A percentile compares a stretch with the other conserved stretches of the same genome.
Conservation (phyloP, 2,113 vertebrate species). For the Oncorhynchus keta region DNA sequence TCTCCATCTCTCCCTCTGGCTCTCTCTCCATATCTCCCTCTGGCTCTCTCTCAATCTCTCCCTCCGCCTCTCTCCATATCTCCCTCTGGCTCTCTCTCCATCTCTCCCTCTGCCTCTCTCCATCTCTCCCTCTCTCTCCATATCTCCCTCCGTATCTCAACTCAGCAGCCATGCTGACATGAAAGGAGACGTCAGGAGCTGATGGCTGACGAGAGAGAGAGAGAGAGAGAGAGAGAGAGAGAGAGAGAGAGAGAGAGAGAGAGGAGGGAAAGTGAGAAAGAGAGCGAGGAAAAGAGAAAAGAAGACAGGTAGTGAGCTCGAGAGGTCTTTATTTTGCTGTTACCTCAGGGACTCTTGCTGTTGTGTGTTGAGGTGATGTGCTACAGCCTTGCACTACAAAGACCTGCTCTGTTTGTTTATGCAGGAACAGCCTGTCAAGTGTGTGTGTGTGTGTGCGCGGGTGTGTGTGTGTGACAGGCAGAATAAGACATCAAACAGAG, state of each 20-base stretch:
- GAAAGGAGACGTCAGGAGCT: conserved; percentile 99
- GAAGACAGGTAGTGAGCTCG: too few relatives aligned
- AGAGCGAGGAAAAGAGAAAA: too few relatives aligned
- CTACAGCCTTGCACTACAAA: conserved; percentile 65
- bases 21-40: not conserved
- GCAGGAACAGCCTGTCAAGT: conserved; percentile 54
- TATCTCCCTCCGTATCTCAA: conserved; percentile 51
- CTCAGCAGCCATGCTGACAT: conserved; percentile 87
- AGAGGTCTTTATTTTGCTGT: conserved; percentile 77
- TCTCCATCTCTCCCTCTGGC: too few relatives aligned
- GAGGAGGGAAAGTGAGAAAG: too few relatives aligned
- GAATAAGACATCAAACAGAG: conserved; percentile 37
- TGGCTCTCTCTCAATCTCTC: conserved; percentile 44
- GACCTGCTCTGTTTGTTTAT: conserved; percentile 73
- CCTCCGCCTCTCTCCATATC: too few relatives aligned
- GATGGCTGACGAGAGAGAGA: conserved; percentile 92
- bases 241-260: not conserved
- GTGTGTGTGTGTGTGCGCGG: not conserved
- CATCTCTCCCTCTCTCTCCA: conserved; percentile 38
- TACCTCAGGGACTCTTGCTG: conserved; percentile 73
- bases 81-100: conserved; percentile 39
- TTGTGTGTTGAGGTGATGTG: conserved; percentile 66
- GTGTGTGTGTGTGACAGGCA: conserved; percentile 4
- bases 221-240: not conserved
- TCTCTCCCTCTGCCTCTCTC: not conserved